Evolutionary conservation across 37 sponge, comb jelly and placozoan species (phyloP).

Genomic region (Cliona cf. orientalis): DNA sequence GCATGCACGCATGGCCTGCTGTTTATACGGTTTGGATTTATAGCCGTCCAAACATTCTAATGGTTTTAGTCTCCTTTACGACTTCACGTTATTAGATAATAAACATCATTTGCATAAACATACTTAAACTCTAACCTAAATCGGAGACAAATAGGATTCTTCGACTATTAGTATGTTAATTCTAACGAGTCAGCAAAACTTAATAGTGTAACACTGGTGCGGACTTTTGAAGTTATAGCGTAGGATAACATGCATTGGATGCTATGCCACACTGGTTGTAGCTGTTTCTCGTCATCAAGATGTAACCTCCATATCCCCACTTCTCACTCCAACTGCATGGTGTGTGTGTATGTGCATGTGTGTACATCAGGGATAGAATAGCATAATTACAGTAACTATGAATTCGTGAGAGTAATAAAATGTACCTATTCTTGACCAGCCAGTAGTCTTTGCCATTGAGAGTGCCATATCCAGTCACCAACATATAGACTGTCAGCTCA

Average conservation of each 20-base stretch:
- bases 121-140: too few relatives aligned
- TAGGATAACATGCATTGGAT: constrained; percentile 46
- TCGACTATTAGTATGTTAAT: not conserved
- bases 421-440: constrained; percentile 72
- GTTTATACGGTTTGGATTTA: too few relatives aligned
- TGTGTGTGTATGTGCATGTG: not conserved
- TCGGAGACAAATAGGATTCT: too few relatives aligned
- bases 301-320: constrained; percentile 53
- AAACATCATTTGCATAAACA: too few relatives aligned
- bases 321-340: constrained; percentile 39
- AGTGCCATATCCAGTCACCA: constrained; percentile 57
- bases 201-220: too few relatives aligned
- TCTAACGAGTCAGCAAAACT: too few relatives aligned
- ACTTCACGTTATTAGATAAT: too few relatives aligned
- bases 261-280: constrained; percentile 60
- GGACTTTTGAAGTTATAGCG: too few relatives aligned
- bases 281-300: constrained; percentile 45
- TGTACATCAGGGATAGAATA: not conserved
- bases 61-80: too few relatives aligned
- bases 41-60: too few relatives aligned
- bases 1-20: too few relatives aligned
- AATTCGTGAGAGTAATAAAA: not conserved
- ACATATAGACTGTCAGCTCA: constrained; percentile 44
- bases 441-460: constrained; percentile 52
- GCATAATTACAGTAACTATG: not conserved